These are phyloP conservation scores for Eupelmus urozonus DNA, from an alignment of 2,888 invertebrate genomes.

Conservation along the genomic window DNA sequence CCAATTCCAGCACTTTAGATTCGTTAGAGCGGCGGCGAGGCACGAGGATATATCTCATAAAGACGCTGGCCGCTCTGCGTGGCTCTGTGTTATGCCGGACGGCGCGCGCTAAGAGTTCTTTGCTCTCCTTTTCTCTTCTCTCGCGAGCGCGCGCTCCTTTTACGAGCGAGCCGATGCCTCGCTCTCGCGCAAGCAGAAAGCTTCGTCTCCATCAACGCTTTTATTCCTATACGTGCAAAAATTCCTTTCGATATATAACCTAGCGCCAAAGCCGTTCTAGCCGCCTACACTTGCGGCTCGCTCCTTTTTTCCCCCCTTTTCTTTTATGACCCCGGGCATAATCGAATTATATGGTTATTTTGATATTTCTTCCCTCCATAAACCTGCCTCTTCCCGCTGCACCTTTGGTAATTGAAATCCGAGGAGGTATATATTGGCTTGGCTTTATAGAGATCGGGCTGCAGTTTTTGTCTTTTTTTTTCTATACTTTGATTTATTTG, in stretches of 20 bases:
- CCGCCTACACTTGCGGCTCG: background rate
- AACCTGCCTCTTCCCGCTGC: background rate
- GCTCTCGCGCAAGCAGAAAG: background rate
- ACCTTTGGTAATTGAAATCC: background rate
- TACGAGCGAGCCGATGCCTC: conserved; percentile 29
- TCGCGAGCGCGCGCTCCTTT: background rate
- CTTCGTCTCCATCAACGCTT: conserved; percentile 25
- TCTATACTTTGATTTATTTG: no score
- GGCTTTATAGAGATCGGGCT: no score
- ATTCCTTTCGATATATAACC: conserved; percentile 32
- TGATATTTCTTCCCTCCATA: conserved; percentile 13
- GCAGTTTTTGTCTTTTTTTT: no score
- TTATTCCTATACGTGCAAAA: conserved; percentile 33
- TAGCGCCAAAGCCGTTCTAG: background rate
- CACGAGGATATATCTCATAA: background rate
- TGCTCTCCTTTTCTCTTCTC: background rate
- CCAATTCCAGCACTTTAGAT: conserved; percentile 48
- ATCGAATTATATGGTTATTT: conserved; percentile 25
- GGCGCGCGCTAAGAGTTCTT: background rate
- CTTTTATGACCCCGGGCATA: background rate
- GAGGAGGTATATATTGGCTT: no score
- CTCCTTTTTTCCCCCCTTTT: background rate
- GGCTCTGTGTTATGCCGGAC: no score
- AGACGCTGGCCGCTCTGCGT: no score
- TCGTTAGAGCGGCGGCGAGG: conserved; percentile 34